These are phyloP conservation scores for Myotis pilosus DNA, from an alignment of 2,797 vertebrate species.

Conservation along the genomic window DNA sequence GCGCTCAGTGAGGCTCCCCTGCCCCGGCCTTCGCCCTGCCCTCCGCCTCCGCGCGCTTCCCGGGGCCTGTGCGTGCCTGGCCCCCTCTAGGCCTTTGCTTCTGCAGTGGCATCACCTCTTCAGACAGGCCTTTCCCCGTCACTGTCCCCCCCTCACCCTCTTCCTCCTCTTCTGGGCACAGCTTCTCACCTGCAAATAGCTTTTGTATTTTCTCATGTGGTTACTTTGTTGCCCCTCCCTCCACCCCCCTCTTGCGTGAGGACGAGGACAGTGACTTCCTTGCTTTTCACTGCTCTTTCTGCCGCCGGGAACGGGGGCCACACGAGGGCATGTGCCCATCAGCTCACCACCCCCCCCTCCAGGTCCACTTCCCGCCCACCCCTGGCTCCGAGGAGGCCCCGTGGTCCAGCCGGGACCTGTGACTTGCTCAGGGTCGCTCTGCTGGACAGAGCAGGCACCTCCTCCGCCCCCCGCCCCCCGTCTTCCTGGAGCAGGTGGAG, in stretches of 20 bases:
- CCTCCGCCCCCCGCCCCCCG: fast-evolving
- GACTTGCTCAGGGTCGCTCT: background rate
- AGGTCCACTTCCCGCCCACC: fast-evolving
- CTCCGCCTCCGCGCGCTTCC: background rate
- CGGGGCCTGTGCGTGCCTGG: background rate
- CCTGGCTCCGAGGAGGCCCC: fast-evolving
- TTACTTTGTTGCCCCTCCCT: background rate
- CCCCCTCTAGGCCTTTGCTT: background rate
- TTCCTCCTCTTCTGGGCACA: fast-evolving
- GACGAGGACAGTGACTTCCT: background rate
- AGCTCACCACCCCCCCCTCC: no score
- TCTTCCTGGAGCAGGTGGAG: background rate
- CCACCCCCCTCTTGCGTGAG: background rate
- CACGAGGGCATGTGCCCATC: background rate
- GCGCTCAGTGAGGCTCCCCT: background rate
- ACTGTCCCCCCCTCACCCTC: fast-evolving
- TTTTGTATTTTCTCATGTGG: background rate
- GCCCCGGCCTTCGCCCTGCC: background rate
- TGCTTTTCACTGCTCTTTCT: background rate
- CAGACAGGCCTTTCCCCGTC: background rate
- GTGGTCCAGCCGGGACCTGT: fast-evolving
- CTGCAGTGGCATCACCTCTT: background rate
- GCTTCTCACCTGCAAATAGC: background rate
- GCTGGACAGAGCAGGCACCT: background rate
- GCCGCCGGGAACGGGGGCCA: background rate